Evolutionary conservation across 2,888 invertebrate species (phyloP), one percentile per base, ranked within the genome.

Genomic region (Cheilosia soror): DNA sequence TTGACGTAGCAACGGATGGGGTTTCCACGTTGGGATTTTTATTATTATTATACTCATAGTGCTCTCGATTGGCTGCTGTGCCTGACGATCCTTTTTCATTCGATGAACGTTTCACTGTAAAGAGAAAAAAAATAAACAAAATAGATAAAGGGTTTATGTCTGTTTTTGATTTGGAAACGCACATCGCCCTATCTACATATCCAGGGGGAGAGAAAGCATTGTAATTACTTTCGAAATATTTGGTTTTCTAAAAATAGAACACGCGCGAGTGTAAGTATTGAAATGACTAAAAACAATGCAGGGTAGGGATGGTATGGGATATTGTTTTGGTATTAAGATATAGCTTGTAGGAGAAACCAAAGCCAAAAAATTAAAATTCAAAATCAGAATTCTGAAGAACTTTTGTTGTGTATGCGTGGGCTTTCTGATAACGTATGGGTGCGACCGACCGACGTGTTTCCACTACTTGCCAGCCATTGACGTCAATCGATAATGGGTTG

Each of bases 41-140:
- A 53, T 77, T 78, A 69, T 78, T 86, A 51, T 68, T 78, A 20
- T 72, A 78, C 15, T 86, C 68, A 20, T 73, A 86, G 53, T 82
- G 77, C 29, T 86, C 86, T 63, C 76, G 81, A 81, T 86, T 88
- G 76, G 75, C 87, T 57, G 82, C 79, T 80, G 69, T 27, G 27
- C 53, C 72, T 62, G 81, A 58, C 5, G 65, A 40, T 40, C 57
- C 68, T 66, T 88, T 88, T 29, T 82, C 87, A 58, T 87, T 87
- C n/a, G 88, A 88, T 20, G 90, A 89, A 49, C 90, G 90, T 87
- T 90, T 90, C 5, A 90, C 90, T 90, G 81, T 7, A 78, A 82
- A 13, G 7, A 60, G 25, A 63, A 44, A 25, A 25, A 55, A 25
- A 40, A 33, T 3, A 33, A 20, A 33, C 33, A 33, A 37, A 27